These are phyloP conservation scores for Bolinopsis microptera DNA, from an alignment of 37 sponge, comb jelly and placozoan species.

Conservation along the genomic window DNA sequence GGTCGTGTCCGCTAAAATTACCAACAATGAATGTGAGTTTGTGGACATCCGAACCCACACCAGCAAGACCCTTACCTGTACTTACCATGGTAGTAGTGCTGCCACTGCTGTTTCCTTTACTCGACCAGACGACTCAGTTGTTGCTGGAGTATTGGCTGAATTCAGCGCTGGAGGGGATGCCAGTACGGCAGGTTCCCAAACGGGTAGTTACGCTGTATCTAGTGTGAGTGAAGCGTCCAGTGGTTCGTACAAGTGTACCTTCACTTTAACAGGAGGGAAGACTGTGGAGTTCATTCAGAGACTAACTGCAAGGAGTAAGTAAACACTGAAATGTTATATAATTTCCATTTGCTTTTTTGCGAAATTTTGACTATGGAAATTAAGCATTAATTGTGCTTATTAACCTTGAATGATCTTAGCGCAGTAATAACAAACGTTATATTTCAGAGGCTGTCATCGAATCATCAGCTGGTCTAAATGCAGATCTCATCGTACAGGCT, in stretches of 20 bases:
- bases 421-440: not conserved
- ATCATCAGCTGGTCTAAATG: not conserved
- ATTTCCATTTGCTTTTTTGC: no score
- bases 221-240: not conserved
- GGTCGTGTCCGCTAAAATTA: not conserved
- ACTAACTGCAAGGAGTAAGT: not conserved
- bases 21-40: not conserved
- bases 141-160: not conserved
- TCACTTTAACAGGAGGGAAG: not conserved
- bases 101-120: conserved; percentile 8
- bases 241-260: not conserved
- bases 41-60: not conserved
- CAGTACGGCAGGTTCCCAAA: not conserved
- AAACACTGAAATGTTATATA: no score
- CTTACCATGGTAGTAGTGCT: not conserved
- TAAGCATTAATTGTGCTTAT: not conserved
- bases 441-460: not conserved
- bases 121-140: not conserved
- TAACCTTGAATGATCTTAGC: not conserved
- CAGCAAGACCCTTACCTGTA: not conserved
- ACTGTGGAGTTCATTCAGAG: not conserved
- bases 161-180: not conserved
- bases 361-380: no score
- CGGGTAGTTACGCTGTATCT: not conserved
- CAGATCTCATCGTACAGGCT: not conserved